phyloP scores from a whole-genome alignment of 2,113 vertebrate species.

The Serinus canaria region DNA sequence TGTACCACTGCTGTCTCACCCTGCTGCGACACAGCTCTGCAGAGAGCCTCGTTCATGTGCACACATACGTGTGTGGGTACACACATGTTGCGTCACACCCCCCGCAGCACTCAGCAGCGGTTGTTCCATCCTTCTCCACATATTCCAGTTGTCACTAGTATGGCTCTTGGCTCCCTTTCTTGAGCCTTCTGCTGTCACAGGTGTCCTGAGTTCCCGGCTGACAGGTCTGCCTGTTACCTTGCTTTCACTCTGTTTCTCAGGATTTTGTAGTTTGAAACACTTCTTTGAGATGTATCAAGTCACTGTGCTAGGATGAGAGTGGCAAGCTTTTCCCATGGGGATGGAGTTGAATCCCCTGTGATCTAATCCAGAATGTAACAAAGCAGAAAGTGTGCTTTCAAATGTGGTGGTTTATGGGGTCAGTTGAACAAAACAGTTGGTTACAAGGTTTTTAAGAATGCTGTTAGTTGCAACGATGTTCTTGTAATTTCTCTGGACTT shows the following conservation, averaged over 20 bases:
- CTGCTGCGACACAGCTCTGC: background rate
- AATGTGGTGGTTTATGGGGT: background rate
- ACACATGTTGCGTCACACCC: background rate
- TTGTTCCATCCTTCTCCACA: background rate
- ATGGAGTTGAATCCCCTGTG: background rate
- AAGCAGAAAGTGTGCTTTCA: background rate
- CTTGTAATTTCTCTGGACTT: background rate
- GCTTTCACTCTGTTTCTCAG: background rate
- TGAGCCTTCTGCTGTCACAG: background rate
- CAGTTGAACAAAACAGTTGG: background rate
- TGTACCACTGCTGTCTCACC: accelerated
- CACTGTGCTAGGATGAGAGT: background rate
- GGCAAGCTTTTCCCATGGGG: background rate
- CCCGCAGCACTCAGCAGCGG: background rate
- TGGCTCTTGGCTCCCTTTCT: background rate
- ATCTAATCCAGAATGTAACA: background rate
- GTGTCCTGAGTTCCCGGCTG: background rate
- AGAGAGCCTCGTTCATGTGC: background rate
- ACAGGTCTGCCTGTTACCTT: accelerated
- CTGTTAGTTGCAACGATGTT: background rate
- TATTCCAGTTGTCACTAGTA: background rate
- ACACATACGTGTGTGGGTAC: accelerated
- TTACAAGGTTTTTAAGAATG: background rate
- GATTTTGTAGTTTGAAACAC: background rate
- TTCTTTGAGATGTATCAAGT: background rate